Evolutionary conservation across 2,797 vertebrate species (phyloP), one percentile per base, ranked within the genome.

Genomic region (Brachyalestes nurse): DNA sequence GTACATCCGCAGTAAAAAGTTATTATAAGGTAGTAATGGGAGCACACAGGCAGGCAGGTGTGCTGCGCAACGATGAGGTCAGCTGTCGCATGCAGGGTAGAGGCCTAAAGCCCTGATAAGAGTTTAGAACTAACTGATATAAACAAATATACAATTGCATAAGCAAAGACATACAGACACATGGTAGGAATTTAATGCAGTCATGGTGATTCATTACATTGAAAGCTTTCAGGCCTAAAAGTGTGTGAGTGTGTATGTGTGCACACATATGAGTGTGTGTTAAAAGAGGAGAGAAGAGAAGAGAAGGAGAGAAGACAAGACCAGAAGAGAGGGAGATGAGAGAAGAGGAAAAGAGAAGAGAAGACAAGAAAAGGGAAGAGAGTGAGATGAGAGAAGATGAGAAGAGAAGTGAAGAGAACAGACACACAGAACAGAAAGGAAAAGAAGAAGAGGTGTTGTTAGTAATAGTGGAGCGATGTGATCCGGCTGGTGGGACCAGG

Each of bases 401-500:
- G 14, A 38, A 72, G 23, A 51, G 42, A 61, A 75, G 62, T 66
- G 62, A 80, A 42, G 70, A 67, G 69, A 73, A 76, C 6, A 21
- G n/a, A n/a, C 2, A n/a, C 17, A 25, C 14, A 80, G 12, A 61
- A 60, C 23, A 72, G 47, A 76, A 64, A 55, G 40, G 55, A 21
- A 9, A 47, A 40, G 12, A 23, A 78, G 17, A 12, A 40, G 45
- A 23, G 25, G 23, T 17, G 49, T 65, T 72, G 23, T 57, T 60
- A 25, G 72, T 81, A 77, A 77, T 62, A 77, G 62, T 14, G 16
- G 72, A 51, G 79, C 79, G 75, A 86, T 86, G 83, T 85, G 83
- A 85, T 70, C 69, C 25, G 80, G 81, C 85, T 79, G 78, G 85
- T 80, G 80, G 81, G 84, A 86, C 85, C 78, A 45, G 85, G 82